Base-by-base conservation (phyloP, 1,140 invertebrate genomes). In the Zaprionus davidi region DNA sequence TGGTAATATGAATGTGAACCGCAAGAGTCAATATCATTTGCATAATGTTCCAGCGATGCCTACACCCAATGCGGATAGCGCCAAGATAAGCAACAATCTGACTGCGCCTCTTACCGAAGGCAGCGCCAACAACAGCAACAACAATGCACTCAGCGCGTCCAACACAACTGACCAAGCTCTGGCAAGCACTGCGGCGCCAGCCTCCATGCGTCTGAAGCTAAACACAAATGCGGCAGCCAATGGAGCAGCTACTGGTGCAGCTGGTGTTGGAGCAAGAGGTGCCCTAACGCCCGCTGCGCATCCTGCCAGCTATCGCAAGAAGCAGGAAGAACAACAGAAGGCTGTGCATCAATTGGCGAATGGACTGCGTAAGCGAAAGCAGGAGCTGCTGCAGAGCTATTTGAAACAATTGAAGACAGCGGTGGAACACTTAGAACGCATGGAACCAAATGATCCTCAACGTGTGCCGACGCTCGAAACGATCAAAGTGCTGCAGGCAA, bases 281-380 rank as follows among this genome's bases (percentile, higher is more conserved):
- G 57, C 41, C 2, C 24, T 84, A 26, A 82, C 77, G 66, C 73
- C 78, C 15, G 49, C 71, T 13, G 72, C 77, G 2, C 81, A 87
- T 72, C 73, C 79, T 24, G 91, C 86, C 1, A 84, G 79, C 13
- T 80, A 93, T 41, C 82, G 91, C 9, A 93, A 92, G 22, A 93
- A 93, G 22, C 88, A 93, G 57, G 92, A 93, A 46, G 92, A 93
- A 56, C 92, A 93, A 63, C 88, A 85, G n/a, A 93, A 93, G 58
- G 91, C 91, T 12, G 87, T 91, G 53, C 92, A 92, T 31, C 91
- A 92, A 57, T 53, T 93, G 38, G 92, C 92, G 6, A 92, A 93
- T 66, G 92, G 92, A 1, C 68, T 93, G 51, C 84, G 91, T 0
- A 92, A 92, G 56, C 80, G 91, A 7, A 93, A 93, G 51, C 91